Evolutionary conservation across 2,113 vertebrate species (phyloP).

Genomic region (Bujurquina vittata): DNA sequence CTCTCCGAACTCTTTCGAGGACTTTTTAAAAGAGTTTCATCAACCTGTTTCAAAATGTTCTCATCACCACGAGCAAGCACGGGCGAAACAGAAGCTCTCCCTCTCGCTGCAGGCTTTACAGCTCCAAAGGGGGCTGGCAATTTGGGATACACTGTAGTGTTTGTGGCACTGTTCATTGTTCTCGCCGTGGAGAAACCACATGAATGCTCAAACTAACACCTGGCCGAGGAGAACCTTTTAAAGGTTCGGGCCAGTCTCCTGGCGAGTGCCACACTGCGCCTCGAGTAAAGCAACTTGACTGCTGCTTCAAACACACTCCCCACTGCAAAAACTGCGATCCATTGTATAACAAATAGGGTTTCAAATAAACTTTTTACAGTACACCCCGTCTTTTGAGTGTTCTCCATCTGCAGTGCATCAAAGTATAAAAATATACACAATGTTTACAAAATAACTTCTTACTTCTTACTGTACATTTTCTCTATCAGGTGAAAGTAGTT

Average conservation of each 20-base stretch:
- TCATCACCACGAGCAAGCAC: not conserved
- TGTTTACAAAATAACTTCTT: conserved; percentile 69
- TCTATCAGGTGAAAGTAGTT: conserved; percentile 8
- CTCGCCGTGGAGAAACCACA: not conserved
- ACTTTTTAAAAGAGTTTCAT: conserved; percentile 8
- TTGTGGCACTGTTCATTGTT: not conserved
- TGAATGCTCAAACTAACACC: conserved; percentile 11
- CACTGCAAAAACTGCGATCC: not conserved
- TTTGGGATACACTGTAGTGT: conserved; percentile 8
- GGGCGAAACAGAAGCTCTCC: not conserved
- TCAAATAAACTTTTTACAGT: conserved; percentile 11
- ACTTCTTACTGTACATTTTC: conserved; percentile 59
- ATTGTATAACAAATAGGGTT: not conserved
- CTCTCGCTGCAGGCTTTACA: not conserved
- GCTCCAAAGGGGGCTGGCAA: not conserved
- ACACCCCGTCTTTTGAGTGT: not conserved
- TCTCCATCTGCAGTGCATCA: conserved; percentile 20
- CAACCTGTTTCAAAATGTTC: conserved; percentile 1
- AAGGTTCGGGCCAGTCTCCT: not conserved
- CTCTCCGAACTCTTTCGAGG: conserved; percentile 25
- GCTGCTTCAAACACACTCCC: conserved; percentile 1
- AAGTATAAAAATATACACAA: conserved; percentile 80
- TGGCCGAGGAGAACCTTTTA: not conserved
- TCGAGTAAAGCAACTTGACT: not conserved
- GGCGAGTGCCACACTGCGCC: conserved; percentile 1